Evolutionary conservation across 1,140 invertebrate species (phyloP).

Genomic region (Spodoptera litura): DNA sequence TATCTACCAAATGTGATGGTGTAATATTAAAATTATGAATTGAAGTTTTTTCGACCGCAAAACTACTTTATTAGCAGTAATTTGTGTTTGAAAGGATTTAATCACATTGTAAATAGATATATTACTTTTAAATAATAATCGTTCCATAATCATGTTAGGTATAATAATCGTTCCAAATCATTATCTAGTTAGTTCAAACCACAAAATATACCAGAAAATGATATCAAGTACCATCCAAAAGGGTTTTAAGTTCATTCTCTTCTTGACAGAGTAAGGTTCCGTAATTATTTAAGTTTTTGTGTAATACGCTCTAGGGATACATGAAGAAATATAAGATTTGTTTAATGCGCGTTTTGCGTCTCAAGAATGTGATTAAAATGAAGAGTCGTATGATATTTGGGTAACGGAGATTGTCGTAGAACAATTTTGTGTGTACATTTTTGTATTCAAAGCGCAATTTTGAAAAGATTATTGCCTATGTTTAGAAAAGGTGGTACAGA

Average conservation of each 20-base stretch:
- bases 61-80: too few relatives aligned
- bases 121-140: too few relatives aligned
- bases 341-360: conserved; percentile 16
- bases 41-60: too few relatives aligned
- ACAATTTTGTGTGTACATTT: background rate
- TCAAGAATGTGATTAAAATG: conserved; percentile 28
- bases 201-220: background rate
- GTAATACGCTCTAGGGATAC: conserved; percentile 20
- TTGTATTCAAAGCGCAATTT: too few relatives aligned
- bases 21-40: too few relatives aligned
- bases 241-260: conserved; percentile 5
- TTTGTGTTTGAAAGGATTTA: too few relatives aligned
- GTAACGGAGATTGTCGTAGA: background rate
- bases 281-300: conserved; percentile 45
- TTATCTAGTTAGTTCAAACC: too few relatives aligned
- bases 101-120: too few relatives aligned
- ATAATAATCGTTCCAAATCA: too few relatives aligned
- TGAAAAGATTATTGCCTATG: background rate
- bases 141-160: too few relatives aligned
- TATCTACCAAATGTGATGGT: too few relatives aligned
- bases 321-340: conserved; percentile 33
- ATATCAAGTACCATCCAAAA: background rate
- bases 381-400: background rate
- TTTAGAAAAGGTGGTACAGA: too few relatives aligned
- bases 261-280: background rate